These are phyloP conservation scores for Sterrhoptilus dennistouni DNA, from an alignment of 2,113 vertebrate genomes.

Conservation along the genomic window DNA sequence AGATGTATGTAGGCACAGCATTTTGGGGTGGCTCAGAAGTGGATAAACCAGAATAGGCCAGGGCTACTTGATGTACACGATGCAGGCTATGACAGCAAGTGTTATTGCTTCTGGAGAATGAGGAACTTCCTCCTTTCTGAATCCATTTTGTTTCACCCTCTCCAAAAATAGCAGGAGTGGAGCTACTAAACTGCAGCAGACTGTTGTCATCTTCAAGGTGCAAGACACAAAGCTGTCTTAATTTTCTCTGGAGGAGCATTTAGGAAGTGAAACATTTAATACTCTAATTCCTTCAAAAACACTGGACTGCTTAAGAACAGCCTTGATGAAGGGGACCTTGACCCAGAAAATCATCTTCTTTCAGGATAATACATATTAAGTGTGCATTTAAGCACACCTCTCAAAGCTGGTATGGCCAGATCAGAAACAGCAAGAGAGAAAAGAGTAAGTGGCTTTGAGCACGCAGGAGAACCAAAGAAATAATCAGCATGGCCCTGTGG, in stretches of 20 bases:
- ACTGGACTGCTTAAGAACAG: not conserved
- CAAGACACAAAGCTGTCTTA: not conserved
- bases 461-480: not conserved
- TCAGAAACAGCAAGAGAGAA: not conserved
- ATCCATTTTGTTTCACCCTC: not conserved
- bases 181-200: not conserved
- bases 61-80: rapidly evolving
- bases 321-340: not conserved
- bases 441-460: not conserved
- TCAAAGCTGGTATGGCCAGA: not conserved
- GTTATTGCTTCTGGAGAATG: not conserved
- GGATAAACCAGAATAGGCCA: not conserved
- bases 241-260: not conserved
- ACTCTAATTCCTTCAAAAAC: not conserved
- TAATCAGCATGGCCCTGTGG: not conserved
- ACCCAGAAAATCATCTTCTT: not conserved
- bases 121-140: not conserved
- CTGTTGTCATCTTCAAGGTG: not conserved
- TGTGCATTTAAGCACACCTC: not conserved
- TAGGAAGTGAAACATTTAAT: not conserved
- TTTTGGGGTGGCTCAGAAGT: not conserved
- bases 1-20: not conserved
- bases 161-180: not conserved
- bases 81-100: not conserved
- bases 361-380: not conserved